Evolutionary conservation across 1,140 invertebrate species (phyloP), one percentile per base, ranked within the genome.

Genomic region (Macrocentrus cingulum): DNA sequence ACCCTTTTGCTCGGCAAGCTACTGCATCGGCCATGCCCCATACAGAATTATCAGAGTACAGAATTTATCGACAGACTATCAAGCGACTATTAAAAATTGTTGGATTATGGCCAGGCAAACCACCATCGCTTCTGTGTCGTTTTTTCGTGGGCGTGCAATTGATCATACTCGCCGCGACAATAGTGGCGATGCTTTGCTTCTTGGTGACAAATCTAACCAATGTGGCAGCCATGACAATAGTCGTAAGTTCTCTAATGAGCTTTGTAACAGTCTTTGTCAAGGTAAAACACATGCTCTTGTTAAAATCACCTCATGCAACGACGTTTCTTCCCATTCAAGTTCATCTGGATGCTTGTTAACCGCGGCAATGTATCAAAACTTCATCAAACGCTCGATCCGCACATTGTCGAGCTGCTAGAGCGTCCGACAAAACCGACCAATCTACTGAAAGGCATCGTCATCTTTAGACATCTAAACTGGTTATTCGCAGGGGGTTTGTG

Each of bases 21-120:
- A n/a, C n/a, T n/a, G n/a, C n/a, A n/a, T n/a, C n/a, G n/a, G n/a
- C n/a, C n/a, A n/a, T n/a, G n/a, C n/a, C n/a, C n/a, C n/a, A 11
- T 39, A 13, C 8, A 5, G 15, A 56, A 32, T 19, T 34, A 3
- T 18, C 25, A 8, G 25, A 56, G 42, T 56, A 46, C 9, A 6
- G 16, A 9, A 20, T 18, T n/a, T 56, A 34, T 13, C 41, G 42
- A n/a, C 11, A 20, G 13, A 34, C 20, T 1, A 46, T 32, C 2
- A 56, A 56, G 45, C 5, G 13, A 16, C 20, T 56, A n/a, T 19
- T 56, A 13, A 13, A 19, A 8, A n/a, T 44, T 9, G n/a, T 18
- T 0, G 54, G 54, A 4, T 11, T 56, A 7, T 56, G 54, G 54
- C 54, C 54, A 13, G 5, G 19, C 4, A 15, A 56, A 49, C 32